A percentile compares a stretch with the other conserved stretches of the same genome.
These are phyloP conservation scores for Zaprionus ghesquierei DNA, from an alignment of 1,140 invertebrate genomes.

Conservation along the genomic window DNA sequence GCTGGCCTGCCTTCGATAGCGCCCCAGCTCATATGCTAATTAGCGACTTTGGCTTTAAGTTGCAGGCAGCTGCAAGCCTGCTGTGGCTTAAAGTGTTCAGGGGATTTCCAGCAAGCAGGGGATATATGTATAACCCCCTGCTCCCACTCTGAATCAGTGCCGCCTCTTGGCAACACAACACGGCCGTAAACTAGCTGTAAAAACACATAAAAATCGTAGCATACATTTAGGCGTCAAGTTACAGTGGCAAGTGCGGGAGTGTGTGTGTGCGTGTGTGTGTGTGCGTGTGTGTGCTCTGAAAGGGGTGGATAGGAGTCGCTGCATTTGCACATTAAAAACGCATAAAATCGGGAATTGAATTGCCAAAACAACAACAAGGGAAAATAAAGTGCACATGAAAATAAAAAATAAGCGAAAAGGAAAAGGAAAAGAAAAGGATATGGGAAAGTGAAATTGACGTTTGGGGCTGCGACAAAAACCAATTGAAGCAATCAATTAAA, in stretches of 20 bases:
- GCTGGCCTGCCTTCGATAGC: constrained; percentile 22
- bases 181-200: constrained; percentile 48
- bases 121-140: too few relatives aligned
- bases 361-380: constrained; percentile 41
- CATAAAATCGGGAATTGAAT: constrained; percentile 64
- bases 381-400: constrained; percentile 69
- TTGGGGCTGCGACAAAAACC: constrained; percentile 28
- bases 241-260: neutral
- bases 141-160: neutral
- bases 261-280: too few relatives aligned
- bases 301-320: constrained; percentile 62
- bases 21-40: constrained; percentile 61
- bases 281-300: too few relatives aligned
- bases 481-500: constrained; percentile 78
- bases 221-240: constrained; percentile 71
- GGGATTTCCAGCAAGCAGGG: too few relatives aligned
- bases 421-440: constrained; percentile 6
- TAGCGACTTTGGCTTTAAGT: constrained; percentile 56
- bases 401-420: constrained; percentile 14
- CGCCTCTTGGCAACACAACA: neutral
- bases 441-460: constrained; percentile 31
- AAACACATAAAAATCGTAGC: constrained; percentile 66
- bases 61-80: neutral
- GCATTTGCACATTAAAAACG: constrained; percentile 71
- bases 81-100: neutral